Percentiles rank a stretch among this genome's conserved stretches.
Evolutionary conservation across 1,140 invertebrate genomes (phyloP).

Genomic region (Trachymyrmex septentrionalis): DNA sequence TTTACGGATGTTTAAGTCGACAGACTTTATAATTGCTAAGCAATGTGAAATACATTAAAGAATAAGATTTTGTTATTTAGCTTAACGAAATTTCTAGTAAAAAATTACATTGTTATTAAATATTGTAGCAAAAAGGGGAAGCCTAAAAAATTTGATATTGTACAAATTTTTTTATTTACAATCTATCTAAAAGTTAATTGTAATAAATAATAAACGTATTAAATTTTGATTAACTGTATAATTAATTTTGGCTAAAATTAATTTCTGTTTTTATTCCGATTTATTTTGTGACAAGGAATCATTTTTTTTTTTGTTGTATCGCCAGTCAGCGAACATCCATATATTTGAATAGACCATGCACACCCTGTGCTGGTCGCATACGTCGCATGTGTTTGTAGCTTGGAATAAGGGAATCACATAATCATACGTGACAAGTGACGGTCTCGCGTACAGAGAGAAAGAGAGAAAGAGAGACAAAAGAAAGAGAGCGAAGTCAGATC

Average conservation of each 20-base stretch:
- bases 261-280: background rate
- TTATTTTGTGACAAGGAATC: background rate
- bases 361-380: background rate
- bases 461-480: constrained; percentile 29
- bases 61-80: background rate
- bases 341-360: background rate
- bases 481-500: constrained; percentile 65
- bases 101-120: background rate
- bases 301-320: constrained; percentile 1
- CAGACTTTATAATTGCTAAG: background rate
- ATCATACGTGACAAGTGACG: constrained; percentile 84
- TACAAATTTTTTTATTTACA: background rate
- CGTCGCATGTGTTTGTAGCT: constrained; percentile 24
- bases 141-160: background rate
- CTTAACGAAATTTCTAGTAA: background rate
- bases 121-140: background rate
- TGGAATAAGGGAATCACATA: constrained; percentile 78
- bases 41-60: constrained; percentile 6
- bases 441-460: constrained; percentile 69
- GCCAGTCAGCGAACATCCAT: background rate
- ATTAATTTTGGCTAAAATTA: background rate
- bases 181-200: background rate
- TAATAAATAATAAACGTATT: background rate
- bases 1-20: background rate
- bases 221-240: background rate